Evolutionary conservation across 2,113 vertebrate genomes (phyloP).

Genomic region (Fukomys damarensis): DNA sequence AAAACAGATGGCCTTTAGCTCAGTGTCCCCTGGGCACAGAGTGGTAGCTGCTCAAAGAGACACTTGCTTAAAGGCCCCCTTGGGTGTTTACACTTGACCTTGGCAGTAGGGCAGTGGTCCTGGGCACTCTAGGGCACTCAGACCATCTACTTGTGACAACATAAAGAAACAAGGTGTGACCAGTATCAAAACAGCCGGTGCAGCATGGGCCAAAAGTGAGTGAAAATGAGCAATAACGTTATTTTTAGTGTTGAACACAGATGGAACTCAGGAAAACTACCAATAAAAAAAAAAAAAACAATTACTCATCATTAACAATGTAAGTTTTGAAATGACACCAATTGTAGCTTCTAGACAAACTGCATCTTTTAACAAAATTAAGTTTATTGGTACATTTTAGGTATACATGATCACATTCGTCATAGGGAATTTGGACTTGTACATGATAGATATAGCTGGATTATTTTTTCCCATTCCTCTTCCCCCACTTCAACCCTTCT

Average conservation of each 20-base stretch:
- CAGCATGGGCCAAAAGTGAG: background rate
- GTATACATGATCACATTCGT: no score
- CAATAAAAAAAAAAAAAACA: background rate
- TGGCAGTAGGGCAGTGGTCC: background rate
- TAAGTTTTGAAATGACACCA: constrained; percentile 44
- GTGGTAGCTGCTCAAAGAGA: background rate
- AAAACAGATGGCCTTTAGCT: fast-evolving
- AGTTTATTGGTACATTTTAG: no score
- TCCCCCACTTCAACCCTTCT: no score
- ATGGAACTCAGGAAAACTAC: constrained; percentile 9
- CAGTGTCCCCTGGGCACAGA: fast-evolving
- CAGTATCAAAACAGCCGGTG: background rate
- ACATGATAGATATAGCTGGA: no score
- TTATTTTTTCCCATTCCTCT: no score
- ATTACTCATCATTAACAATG: background rate
- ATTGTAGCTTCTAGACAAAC: constrained; percentile 35
- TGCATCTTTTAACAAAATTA: background rate
- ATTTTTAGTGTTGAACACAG: background rate
- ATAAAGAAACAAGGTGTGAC: background rate
- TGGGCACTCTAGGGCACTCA: background rate
- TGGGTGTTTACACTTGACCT: background rate
- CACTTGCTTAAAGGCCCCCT: background rate
- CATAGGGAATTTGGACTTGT: no score
- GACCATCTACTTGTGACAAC: background rate
- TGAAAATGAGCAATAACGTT: background rate